Evolutionary conservation across 2,797 vertebrate species (phyloP), one percentile per base, ranked within the genome.

Genomic region (Hoplostethus atlanticus): DNA sequence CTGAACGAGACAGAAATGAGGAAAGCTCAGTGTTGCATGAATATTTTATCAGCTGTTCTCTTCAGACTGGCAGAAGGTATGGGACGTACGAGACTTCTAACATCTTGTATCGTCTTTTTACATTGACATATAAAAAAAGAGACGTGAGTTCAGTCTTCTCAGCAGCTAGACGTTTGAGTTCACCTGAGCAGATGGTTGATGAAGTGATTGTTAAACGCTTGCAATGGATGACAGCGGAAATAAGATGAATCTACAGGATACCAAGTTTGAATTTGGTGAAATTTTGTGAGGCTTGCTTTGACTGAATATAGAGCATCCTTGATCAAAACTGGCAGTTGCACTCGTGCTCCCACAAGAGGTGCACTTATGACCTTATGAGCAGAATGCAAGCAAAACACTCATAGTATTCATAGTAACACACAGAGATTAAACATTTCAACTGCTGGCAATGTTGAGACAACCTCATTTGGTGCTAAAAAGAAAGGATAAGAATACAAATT

Each of bases 11-110:
- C 28, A 28, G 28, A 28, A 28, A 28, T 3, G 28, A 28, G 28
- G 28, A 28, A 28, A 58, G 58, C 28, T 36, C 30, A 38, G 56
- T 77, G 59, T 85, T 76, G 71, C 63, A 40, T 40, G n/a, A 36
- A 64, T 31, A 66, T 51, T 54, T 46, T 59, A 50, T 65, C 83
- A 87, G 82, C 73, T 84, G 80, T 76, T 81, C 55, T 42, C 55
- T 58, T 70, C 12, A 63, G 44, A 25, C 53, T 65, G 50, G 64
- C 75, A 81, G 61, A 82, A 53, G 67, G 64, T 44, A 58, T 69
- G 34, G 76, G 75, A 77, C 73, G 63, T 79, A 57, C 76, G 17
- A 77, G 51, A 75, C 63, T 38, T 64, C 40, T 5, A 76, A 62
- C 46, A 62, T 68, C 55, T 64, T 30, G 55, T 21, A 25, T 47